These are phyloP conservation scores for Pipistrellus nathusii DNA, from an alignment of 2,797 vertebrate species.

Conservation along the genomic window DNA sequence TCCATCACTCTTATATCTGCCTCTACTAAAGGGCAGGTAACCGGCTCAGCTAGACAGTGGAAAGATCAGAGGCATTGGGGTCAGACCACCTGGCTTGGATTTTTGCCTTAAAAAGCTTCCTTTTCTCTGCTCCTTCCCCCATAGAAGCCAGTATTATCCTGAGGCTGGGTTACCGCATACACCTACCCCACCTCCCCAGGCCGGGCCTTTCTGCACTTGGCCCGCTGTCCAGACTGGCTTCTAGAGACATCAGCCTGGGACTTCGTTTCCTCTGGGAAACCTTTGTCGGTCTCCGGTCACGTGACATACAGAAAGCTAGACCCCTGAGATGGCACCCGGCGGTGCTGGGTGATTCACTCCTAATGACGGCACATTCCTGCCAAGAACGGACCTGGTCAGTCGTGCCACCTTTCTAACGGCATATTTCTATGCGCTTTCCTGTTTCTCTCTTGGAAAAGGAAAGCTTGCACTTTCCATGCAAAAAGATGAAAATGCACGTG, in stretches of 20 bases:
- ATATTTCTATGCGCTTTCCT: slow-evolving; percentile 21
- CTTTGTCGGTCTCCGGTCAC: not conserved
- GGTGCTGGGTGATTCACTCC: not conserved
- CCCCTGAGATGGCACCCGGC: not conserved
- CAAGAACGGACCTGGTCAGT: not conserved
- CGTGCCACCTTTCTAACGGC: not conserved
- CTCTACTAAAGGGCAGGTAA: not conserved
- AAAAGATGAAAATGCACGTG: slow-evolving; percentile 71
- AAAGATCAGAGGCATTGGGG: not conserved
- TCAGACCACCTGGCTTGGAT: not conserved
- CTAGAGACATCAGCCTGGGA: not conserved
- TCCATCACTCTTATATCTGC: not conserved
- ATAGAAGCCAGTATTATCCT: not conserved
- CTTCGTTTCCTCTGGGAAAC: not conserved
- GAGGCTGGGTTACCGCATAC: not conserved
- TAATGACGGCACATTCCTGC: not conserved
- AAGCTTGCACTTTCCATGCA: slow-evolving; percentile 62
- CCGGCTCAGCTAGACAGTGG: not conserved
- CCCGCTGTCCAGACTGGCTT: not conserved
- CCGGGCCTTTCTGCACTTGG: not conserved
- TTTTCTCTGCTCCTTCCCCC: not conserved
- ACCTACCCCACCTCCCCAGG: not conserved
- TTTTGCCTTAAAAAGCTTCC: not conserved
- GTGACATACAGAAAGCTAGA: not conserved
- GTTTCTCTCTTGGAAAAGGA: not conserved